phyloP scores from a whole-genome alignment of 2,797 vertebrate genomes.

The Leptoclinus maculatus region DNA sequence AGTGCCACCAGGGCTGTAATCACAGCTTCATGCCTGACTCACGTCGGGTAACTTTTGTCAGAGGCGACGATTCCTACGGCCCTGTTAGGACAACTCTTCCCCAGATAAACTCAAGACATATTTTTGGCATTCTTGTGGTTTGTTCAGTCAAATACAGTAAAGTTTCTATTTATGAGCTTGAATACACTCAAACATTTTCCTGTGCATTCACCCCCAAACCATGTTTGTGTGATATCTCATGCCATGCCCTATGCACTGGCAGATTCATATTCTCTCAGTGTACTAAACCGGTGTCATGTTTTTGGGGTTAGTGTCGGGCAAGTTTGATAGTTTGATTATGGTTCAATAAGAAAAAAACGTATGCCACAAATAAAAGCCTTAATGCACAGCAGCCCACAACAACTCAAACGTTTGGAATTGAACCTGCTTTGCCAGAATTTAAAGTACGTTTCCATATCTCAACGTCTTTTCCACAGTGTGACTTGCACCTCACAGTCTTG shows the following conservation, averaged over 20 bases:
- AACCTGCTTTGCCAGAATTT: neutral
- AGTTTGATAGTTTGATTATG: neutral
- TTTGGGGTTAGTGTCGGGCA: neutral
- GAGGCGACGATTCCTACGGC: slow-evolving; percentile 9
- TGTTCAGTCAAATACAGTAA: neutral
- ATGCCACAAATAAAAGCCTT: neutral
- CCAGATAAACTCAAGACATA: slow-evolving; percentile 19
- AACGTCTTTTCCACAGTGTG: neutral
- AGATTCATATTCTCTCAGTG: neutral
- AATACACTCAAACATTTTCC: neutral
- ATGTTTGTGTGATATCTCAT: neutral
- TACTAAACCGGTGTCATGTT: neutral
- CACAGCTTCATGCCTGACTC: slow-evolving; percentile 79
- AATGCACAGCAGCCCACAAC: neutral
- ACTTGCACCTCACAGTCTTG: neutral
- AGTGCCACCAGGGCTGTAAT: slow-evolving; percentile 86
- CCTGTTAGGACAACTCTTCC: slow-evolving; percentile 19
- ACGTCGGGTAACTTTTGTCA: slow-evolving; percentile 36
- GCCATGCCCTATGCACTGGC: neutral
- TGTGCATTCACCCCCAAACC: neutral
- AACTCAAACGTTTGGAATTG: neutral
- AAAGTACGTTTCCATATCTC: neutral
- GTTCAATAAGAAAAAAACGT: neutral
- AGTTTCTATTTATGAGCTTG: neutral
- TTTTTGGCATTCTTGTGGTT: slow-evolving; percentile 15